Conservation (phyloP, 2,797 vertebrate genomes). For the Apogon talboti region DNA sequence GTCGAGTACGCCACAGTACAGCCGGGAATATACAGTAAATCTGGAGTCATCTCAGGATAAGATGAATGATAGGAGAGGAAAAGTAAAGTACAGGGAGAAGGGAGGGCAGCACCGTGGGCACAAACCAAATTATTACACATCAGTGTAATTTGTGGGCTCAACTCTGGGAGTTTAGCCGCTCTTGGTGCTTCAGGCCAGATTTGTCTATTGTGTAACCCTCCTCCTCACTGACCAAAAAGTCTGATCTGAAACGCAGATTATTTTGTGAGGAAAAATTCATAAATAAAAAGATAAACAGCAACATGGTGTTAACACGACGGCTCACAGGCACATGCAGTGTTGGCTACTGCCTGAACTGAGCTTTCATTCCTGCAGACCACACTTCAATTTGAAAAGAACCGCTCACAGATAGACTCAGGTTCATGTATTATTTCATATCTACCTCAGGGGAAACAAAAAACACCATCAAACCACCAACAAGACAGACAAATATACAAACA, state of each 20-base stretch:
- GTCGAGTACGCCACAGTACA: conserved; percentile 7
- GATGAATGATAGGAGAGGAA: conserved; percentile 53
- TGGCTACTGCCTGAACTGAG: conserved; percentile 65
- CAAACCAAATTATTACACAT: conserved; percentile 74
- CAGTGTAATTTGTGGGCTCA: conserved; percentile 74
- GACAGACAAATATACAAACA: conserved; percentile 28
- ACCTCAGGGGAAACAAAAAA: conserved; percentile 8
- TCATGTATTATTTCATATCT: conserved; percentile 1
- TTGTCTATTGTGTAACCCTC: conserved; percentile 70
- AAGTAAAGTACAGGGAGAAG: conserved; percentile 37
- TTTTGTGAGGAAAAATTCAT: conserved; percentile 56
- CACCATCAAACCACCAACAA: conserved; percentile 19
- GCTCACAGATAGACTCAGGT: conserved; percentile 15
- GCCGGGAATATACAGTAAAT: conserved; percentile 32
- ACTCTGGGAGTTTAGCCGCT: conserved; percentile 71
- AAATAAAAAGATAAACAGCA: conserved; percentile 76
- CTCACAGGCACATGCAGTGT: conserved; percentile 81
- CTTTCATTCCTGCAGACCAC: conserved; percentile 34
- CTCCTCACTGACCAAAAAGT: conserved; percentile 62
- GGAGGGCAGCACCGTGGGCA: conserved; percentile 64
- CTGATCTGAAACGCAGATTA: conserved; percentile 61
- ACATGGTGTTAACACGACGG: conserved; percentile 40
- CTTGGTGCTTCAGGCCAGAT: conserved; percentile 66
- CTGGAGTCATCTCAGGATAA: conserved; percentile 46
- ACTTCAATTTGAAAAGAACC: conserved; percentile 22